These are phyloP conservation scores for Aplysia californica DNA, from an alignment of 1,140 invertebrate genomes.

Conservation along the genomic window DNA sequence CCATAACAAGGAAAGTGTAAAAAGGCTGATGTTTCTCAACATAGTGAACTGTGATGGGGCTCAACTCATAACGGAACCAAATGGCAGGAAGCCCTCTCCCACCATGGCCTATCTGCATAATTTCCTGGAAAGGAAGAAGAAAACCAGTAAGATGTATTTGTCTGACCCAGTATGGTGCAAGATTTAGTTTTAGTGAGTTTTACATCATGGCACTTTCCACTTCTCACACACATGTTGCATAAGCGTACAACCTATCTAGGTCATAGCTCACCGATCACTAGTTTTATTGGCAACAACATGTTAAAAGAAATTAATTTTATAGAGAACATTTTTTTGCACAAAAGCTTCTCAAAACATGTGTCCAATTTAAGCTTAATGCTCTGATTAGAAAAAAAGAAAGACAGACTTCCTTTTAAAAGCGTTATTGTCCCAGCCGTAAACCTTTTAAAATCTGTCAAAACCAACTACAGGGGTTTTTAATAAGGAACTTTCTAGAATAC, in stretches of 20 bases:
- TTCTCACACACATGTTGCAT: no score
- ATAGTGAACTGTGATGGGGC: constrained; percentile 75
- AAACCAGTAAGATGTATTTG: not conserved
- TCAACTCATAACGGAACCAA: constrained; percentile 75
- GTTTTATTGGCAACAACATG: not conserved
- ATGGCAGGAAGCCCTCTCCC: constrained; percentile 70
- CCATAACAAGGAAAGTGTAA: constrained; percentile 75
- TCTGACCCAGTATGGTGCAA: not conserved
- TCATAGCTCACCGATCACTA: not conserved
- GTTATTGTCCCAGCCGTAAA: no score
- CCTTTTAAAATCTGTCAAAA: no score
- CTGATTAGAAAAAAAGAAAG: not conserved
- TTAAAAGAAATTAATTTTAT: not conserved
- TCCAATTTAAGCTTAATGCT: not conserved
- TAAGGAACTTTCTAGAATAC: no score
- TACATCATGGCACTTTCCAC: not conserved
- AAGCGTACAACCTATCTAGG: no score
- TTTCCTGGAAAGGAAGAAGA: constrained; percentile 11
- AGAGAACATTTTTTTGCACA: no score
- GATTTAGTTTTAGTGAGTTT: not conserved
- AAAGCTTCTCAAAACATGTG: no score
- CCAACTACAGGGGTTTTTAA: no score
- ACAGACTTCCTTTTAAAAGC: no score
- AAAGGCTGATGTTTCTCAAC: constrained; percentile 72
- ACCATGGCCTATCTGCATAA: constrained; percentile 52